Evolutionary conservation across 2,113 vertebrate species (phyloP).

Genomic region (Probosciger aterrimus): DNA sequence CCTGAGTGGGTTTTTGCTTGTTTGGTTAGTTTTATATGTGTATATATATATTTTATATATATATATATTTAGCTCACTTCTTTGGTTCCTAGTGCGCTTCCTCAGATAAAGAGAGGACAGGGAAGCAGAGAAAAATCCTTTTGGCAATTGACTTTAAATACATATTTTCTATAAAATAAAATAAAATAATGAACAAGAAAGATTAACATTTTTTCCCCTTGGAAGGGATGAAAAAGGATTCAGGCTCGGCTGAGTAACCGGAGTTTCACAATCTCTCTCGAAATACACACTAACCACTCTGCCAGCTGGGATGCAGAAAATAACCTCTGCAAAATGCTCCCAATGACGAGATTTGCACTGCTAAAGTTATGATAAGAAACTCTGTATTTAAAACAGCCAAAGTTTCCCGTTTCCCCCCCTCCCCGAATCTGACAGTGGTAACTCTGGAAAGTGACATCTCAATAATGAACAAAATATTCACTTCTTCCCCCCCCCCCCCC

Average conservation of each 20-base stretch:
- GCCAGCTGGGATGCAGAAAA: neutral
- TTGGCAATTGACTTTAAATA: neutral
- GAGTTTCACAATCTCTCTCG: neutral
- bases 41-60: neutral
- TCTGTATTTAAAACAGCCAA: neutral
- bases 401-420: neutral
- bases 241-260: neutral
- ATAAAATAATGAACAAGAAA: neutral
- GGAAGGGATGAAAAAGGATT: neutral
- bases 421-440: neutral
- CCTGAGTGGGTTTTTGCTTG: neutral
- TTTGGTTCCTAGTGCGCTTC: neutral
- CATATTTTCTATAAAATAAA: neutral
- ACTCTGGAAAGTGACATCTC: constrained; percentile 47
- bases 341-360: neutral
- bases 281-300: neutral
- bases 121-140: neutral
- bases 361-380: neutral
- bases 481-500: neutral
- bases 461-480: constrained; percentile 32
- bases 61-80: neutral
- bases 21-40: neutral
- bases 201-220: neutral
- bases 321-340: neutral
- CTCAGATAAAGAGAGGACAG: neutral